A percentile compares a stretch with the other conserved stretches of the same genome.
These are phyloP conservation scores for Muscicapa striata DNA, from an alignment of 2,797 vertebrate species.

Conservation along the genomic window DNA sequence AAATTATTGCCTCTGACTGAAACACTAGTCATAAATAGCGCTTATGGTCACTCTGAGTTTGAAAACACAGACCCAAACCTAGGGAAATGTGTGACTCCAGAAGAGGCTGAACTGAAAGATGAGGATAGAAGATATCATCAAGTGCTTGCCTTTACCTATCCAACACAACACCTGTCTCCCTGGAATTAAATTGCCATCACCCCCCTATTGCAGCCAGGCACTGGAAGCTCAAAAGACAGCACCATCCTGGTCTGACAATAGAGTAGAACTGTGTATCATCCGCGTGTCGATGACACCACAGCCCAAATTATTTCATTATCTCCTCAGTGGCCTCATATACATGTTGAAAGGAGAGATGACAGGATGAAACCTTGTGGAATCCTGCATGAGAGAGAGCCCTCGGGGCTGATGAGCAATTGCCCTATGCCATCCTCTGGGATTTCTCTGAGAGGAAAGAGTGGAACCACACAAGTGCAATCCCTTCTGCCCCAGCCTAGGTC, in stretches of 20 bases:
- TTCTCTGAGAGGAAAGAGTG: constrained; percentile 73
- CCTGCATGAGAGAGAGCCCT: constrained; percentile 66
- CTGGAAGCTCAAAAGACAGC: constrained; percentile 31
- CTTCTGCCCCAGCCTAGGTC: constrained; percentile 74
- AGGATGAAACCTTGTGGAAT: constrained; percentile 76
- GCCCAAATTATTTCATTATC: constrained; percentile 76
- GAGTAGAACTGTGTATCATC: constrained; percentile 60
- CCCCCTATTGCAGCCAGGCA: constrained; percentile 14
- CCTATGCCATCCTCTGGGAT: constrained; percentile 72
- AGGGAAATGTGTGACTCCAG: neutral
- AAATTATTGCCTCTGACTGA: neutral
- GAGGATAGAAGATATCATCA: neutral
- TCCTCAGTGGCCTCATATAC: constrained; percentile 74
- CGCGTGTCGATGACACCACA: constrained; percentile 43
- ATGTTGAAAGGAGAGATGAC: constrained; percentile 75
- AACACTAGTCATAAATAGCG: neutral
- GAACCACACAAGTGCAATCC: constrained; percentile 72
- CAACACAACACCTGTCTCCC: neutral
- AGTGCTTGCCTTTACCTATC: neutral
- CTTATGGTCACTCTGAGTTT: neutral
- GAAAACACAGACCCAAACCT: neutral
- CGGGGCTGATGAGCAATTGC: constrained; percentile 70
- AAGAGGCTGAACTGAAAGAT: neutral
- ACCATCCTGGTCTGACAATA: constrained; percentile 45
- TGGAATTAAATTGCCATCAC: neutral